These are phyloP conservation scores for Philaenus spumarius DNA, from an alignment of 1,140 invertebrate genomes.

Conservation along the genomic window DNA sequence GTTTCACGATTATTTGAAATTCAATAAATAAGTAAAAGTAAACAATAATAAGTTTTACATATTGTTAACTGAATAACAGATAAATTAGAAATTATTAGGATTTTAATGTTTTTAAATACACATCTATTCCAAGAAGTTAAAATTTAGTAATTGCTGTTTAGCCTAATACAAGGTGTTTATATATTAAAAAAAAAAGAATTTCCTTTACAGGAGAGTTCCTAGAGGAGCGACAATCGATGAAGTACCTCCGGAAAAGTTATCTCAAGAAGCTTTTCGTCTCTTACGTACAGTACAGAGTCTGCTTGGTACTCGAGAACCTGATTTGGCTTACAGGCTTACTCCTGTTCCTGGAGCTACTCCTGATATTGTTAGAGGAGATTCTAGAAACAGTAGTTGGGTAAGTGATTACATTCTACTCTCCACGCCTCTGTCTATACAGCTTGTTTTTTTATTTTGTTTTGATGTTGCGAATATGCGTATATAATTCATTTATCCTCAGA, in stretches of 20 bases:
- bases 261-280: slow-evolving; percentile 58
- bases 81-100: too few relatives aligned
- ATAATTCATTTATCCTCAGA: too few relatives aligned
- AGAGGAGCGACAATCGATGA: slow-evolving; percentile 38
- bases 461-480: background rate
- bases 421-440: background rate
- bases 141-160: too few relatives aligned
- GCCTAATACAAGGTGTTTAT: too few relatives aligned
- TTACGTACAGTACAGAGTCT: slow-evolving; percentile 59
- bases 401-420: slow-evolving; percentile 2
- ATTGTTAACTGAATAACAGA: too few relatives aligned
- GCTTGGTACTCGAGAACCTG: slow-evolving; percentile 54
- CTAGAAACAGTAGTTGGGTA: slow-evolving; percentile 27
- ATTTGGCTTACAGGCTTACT: slow-evolving; percentile 42
- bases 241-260: slow-evolving; percentile 54
- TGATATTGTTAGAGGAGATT: slow-evolving; percentile 25
- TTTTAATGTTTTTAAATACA: too few relatives aligned
- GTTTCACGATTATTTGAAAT: too few relatives aligned
- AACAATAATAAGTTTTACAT: too few relatives aligned
- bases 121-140: too few relatives aligned
- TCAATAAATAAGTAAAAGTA: too few relatives aligned
- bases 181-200: too few relatives aligned
- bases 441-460: background rate
- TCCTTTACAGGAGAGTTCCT: slow-evolving; percentile 33
- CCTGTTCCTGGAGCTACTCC: slow-evolving; percentile 26